These are phyloP conservation scores for Thymelicus sylvestris DNA, from an alignment of 2,888 invertebrate genomes.

Conservation along the genomic window DNA sequence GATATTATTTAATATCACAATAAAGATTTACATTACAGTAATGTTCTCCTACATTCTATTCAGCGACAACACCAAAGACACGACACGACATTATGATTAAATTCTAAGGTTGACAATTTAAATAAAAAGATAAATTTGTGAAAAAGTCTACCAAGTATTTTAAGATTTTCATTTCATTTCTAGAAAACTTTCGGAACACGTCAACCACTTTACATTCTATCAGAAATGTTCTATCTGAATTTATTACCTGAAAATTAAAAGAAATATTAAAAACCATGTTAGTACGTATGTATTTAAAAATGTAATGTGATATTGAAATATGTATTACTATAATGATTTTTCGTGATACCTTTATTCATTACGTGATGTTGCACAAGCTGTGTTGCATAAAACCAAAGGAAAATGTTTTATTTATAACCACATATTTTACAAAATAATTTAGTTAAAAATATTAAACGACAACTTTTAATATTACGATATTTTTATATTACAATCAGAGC, in stretches of 20 bases:
- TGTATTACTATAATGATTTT: background rate
- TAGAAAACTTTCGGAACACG: background rate
- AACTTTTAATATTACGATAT: too few relatives aligned
- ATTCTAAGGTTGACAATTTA: background rate
- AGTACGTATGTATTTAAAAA: background rate
- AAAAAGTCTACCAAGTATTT: background rate
- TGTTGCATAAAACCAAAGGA: background rate
- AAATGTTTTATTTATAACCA: too few relatives aligned
- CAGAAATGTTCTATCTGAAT: background rate
- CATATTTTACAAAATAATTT: too few relatives aligned
- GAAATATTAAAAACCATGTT: background rate
- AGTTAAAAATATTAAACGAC: too few relatives aligned
- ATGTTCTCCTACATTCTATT: conserved; percentile 38
- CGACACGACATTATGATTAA: conserved; percentile 21
- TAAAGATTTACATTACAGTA: conserved; percentile 59
- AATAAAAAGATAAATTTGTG: conserved; percentile 3
- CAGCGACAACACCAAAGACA: background rate
- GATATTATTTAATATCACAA: conserved; percentile 75
- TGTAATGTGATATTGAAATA: background rate
- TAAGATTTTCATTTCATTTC: background rate
- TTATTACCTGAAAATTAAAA: conserved; percentile 22
- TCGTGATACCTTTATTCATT: background rate
- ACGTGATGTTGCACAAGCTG: background rate
- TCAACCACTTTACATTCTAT: background rate
- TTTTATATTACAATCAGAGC: too few relatives aligned